phyloP scores from a whole-genome alignment of 2,797 vertebrate genomes.

The Melanotaenia pygmaea region DNA sequence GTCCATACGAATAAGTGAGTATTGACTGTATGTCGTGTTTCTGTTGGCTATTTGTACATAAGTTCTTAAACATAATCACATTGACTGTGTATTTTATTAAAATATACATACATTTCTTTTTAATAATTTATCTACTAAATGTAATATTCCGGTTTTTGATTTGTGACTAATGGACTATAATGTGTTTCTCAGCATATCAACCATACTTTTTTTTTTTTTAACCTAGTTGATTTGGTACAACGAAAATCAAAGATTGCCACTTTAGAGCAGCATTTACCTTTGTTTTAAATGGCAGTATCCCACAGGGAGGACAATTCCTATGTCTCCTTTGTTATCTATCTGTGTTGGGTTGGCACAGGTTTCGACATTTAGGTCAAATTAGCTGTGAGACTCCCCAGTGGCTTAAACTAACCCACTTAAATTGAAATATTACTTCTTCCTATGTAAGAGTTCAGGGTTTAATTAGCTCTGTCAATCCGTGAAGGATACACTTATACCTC shows the following conservation, averaged over 20 bases:
- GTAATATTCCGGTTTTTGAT: background rate
- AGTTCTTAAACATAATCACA: background rate
- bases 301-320: conserved; percentile 24
- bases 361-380: conserved; percentile 24
- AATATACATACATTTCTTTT: background rate
- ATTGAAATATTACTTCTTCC: conserved; percentile 47
- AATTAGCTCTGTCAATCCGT: conserved; percentile 48
- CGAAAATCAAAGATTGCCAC: background rate
- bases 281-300: background rate
- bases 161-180: background rate
- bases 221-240: background rate
- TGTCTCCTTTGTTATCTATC: conserved; percentile 12
- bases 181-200: background rate
- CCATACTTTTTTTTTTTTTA: background rate
- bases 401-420: conserved; percentile 43
- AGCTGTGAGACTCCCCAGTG: conserved; percentile 15
- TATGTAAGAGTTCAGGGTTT: conserved; percentile 28
- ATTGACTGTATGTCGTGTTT: background rate
- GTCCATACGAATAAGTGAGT: conserved; percentile 33
- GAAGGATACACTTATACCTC: conserved; percentile 46
- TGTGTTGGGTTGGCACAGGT: conserved; percentile 25
- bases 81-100: background rate
- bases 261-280: background rate
- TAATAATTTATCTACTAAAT: background rate
- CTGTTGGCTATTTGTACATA: background rate